Evolutionary conservation across 2,888 invertebrate species (phyloP), one percentile per base, ranked within the genome.

Genomic region (Carcina quercana): DNA sequence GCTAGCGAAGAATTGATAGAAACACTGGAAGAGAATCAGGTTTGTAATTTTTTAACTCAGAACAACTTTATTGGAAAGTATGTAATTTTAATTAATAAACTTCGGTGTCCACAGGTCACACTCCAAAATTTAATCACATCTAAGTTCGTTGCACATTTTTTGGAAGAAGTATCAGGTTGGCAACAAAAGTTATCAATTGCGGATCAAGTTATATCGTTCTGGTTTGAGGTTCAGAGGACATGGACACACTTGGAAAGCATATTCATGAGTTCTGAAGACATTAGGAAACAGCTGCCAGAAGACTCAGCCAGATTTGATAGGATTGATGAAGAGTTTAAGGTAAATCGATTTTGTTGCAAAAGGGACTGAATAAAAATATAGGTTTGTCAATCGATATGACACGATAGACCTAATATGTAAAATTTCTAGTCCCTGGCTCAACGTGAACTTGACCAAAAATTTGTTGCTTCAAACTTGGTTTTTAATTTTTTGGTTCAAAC

Each of bases 191-290:
- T 98, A 11, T 93, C 94, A 39, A 89, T 94, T 44, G 97, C 97
- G 19, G 98, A 98, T 80, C 96, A 96, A 84, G 97, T 94, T 5
- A 94, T 95, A 31, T 92, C 93, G 1, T 86, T 93, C 4, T 95
- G 95, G 95, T 95, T 97, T 80, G 97, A 97, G 82, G 97, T 98
- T 14, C 98, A 98, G 78, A 86, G 97, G 34, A 97, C 97, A 13
- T 98, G 98, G 98, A 94, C 94, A 54, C 96, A 98, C 76, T 87
- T 98, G 40, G 97, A 98, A 79, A 96, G 96, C 53, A 98, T 98
- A 64, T 98, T 98, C 68, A 97, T 97, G 91, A 97, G 96, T 46
- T 97, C 97, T 0, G 97, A 98, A 69, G 98, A 98, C 71, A 98
- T 98, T 49, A 87, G 97, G 37, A 93, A 92, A 59, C 97, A 98